Evolutionary conservation across 2,888 invertebrate species (phyloP), one percentile per base, ranked within the genome.

Genomic region (Listrodromus nycthemerus): DNA sequence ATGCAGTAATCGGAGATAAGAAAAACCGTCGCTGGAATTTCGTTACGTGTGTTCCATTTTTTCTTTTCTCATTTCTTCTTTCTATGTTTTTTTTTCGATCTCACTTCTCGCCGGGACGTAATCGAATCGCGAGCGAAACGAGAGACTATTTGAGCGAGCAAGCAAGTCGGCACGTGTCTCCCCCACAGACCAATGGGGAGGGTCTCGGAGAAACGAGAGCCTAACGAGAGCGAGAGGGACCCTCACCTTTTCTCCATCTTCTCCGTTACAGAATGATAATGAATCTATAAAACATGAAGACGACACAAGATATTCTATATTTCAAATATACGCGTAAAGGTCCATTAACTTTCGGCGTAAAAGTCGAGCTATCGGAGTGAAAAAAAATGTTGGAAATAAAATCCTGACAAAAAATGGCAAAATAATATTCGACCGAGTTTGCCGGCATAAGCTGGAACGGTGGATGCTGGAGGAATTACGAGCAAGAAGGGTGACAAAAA

Each of bases 1-100:
- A 91, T 78, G 86, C 89, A 87, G 80, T 75, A 83, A 83, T 83
- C 52, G 67, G 80, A 83, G 76, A 83, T 73, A 85, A 89, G 88
- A 87, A 89, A 88, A 87, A 86, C 88, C 66, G 45, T 48, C 30
- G 67, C 78, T 65, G 79, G 65, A 63, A 66, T 75, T 79, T 83
- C 65, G 63, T 74, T 78, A 70, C 65, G 74, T 45, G 61, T 27
- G 27, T 16, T 61, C 27, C 50, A 19, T n/a, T 27, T 52, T 21
- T 55, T 55, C 2, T 21, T 13, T 24, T 61, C 58, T 30, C 30
- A 6, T 58, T 6, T 61, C 33, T 16, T 10, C 10, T 63, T 30
- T 16, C 45, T 7, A 7, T 16, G 30, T 30, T 63, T 19, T 69
- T 33, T 48, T 45, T 65, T 66, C 70, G 19, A 50, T 75, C 65